A percentile compares a stretch with the other conserved stretches of the same genome.
Conservation (phyloP, 2,113 vertebrate genomes). For the Apistogramma diplotaenia region DNA sequence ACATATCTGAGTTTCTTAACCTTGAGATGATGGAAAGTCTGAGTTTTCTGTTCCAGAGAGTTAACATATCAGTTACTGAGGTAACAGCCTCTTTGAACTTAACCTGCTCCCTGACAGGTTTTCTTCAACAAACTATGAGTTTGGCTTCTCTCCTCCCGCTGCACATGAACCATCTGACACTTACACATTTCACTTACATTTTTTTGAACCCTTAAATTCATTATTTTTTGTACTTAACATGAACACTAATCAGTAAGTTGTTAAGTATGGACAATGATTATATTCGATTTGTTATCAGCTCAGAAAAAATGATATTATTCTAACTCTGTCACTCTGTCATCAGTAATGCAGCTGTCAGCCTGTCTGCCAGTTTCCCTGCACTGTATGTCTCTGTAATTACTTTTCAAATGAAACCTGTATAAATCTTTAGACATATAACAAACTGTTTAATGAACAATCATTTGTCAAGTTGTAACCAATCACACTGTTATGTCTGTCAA, state of each 20-base stretch:
- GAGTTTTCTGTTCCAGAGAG: background rate
- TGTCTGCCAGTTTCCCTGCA: too few relatives aligned
- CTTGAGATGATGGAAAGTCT: accelerated
- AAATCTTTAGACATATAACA: too few relatives aligned
- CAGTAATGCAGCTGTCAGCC: too few relatives aligned
- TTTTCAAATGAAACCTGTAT: too few relatives aligned
- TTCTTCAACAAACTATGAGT: background rate
- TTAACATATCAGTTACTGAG: background rate
- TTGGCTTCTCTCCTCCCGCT: background rate
- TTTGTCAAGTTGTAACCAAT: too few relatives aligned
- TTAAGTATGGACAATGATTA: background rate
- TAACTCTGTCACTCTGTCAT: too few relatives aligned
- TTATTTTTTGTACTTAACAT: background rate
- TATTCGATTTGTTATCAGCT: background rate
- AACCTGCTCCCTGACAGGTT: background rate
- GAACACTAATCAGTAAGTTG: background rate
- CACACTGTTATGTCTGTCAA: too few relatives aligned
- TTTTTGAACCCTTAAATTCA: background rate
- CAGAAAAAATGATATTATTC: too few relatives aligned
- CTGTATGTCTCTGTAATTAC: too few relatives aligned
- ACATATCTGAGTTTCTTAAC: background rate
- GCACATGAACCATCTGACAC: accelerated
- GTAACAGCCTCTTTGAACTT: background rate
- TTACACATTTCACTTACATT: background rate
- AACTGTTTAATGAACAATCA: too few relatives aligned